phyloP scores from a whole-genome alignment of 2,113 vertebrate genomes.

The Setophaga petechia region DNA sequence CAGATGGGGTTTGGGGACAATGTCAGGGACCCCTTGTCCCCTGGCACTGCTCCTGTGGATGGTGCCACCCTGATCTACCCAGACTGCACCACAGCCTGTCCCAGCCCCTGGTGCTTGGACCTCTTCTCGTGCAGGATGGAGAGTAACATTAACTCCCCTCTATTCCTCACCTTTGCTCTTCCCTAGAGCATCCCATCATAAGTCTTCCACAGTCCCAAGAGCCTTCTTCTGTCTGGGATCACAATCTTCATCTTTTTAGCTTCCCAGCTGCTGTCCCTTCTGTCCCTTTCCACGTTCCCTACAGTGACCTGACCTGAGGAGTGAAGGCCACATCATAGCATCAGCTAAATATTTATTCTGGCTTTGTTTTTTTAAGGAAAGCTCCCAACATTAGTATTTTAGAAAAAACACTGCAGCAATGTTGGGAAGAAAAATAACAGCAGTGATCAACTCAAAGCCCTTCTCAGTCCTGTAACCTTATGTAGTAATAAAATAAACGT shows the following conservation, averaged over 20 bases:
- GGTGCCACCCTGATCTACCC: not conserved
- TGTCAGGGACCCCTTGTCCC: accelerated
- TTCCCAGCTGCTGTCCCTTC: not conserved
- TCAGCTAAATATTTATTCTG: not conserved
- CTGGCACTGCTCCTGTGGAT: not conserved
- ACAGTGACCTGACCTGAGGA: not conserved
- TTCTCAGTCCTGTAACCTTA: not conserved
- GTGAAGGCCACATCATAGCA: not conserved
- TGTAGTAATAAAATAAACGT: not conserved
- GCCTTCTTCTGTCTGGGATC: not conserved
- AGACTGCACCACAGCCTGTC: not conserved
- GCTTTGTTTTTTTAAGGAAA: not conserved
- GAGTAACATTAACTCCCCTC: not conserved
- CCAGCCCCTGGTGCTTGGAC: accelerated
- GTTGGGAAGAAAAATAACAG: not conserved
- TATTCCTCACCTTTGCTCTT: not conserved
- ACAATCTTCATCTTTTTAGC: not conserved
- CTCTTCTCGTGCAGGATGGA: not conserved
- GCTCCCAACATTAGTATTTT: not conserved
- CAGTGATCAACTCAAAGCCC: not conserved
- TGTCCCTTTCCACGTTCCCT: not conserved
- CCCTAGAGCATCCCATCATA: not conserved
- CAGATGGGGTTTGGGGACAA: not conserved
- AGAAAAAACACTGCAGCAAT: not conserved
- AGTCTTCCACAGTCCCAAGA: not conserved